A percentile compares a stretch with the other conserved stretches of the same genome.
These are phyloP conservation scores for Tetrax tetrax DNA, from an alignment of 2,113 vertebrate species.

Conservation along the genomic window DNA sequence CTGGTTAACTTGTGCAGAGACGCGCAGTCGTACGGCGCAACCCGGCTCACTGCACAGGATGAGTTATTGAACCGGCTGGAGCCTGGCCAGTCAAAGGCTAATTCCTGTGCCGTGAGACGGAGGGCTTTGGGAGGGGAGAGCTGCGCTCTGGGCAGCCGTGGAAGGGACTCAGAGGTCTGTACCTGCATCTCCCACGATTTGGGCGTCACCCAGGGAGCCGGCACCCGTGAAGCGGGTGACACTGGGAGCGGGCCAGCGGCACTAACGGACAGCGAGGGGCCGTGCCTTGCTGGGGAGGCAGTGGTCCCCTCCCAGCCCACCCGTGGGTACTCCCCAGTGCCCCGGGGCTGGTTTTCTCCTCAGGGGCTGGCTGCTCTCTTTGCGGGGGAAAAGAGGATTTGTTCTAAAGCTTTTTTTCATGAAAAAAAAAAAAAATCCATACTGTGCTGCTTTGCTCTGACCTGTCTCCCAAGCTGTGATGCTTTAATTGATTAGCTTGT, in stretches of 20 bases:
- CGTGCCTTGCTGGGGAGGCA: background rate
- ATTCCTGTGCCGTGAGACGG: background rate
- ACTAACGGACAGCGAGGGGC: background rate
- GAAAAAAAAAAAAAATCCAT: background rate
- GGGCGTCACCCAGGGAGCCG: background rate
- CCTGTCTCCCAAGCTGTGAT: conserved; percentile 5
- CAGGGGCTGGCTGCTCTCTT: background rate
- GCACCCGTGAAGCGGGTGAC: accelerated
- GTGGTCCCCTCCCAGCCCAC: background rate
- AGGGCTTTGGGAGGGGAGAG: accelerated
- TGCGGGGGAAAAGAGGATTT: background rate
- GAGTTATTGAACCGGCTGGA: background rate
- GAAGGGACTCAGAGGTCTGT: background rate
- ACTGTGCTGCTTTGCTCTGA: conserved; percentile 37
- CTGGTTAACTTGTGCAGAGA: background rate
- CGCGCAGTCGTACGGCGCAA: accelerated
- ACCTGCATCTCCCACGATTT: background rate
- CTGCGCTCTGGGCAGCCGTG: background rate
- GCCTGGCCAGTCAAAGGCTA: background rate
- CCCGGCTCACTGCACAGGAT: accelerated
- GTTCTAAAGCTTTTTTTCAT: conserved; percentile 35
- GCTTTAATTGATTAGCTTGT: conserved; percentile 50
- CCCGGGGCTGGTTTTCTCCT: background rate
- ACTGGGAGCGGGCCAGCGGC: background rate
- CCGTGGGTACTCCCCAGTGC: background rate